phyloP scores from a whole-genome alignment of 1,140 invertebrate species.

The Drosophila sulfurigaster region DNA sequence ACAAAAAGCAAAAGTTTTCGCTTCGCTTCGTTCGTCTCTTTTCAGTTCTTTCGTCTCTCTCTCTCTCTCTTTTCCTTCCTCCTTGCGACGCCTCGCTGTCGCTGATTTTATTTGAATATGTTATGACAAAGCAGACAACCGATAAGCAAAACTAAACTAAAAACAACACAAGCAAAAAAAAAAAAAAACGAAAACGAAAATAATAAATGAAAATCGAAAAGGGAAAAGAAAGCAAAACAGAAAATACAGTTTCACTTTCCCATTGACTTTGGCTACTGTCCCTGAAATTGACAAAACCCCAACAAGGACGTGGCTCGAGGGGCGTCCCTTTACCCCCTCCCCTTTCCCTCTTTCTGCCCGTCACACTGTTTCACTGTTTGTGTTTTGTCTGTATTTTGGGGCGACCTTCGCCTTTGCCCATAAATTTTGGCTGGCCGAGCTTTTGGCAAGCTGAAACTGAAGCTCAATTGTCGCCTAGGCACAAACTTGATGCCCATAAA shows the following conservation, averaged over 20 bases:
- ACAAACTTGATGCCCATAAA: constrained; percentile 46
- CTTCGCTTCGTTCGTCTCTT: neutral
- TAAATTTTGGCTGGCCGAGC: constrained; percentile 54
- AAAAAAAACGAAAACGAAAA: neutral
- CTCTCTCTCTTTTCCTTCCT: neutral
- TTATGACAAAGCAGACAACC: constrained; percentile 74
- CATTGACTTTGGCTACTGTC: constrained; percentile 48
- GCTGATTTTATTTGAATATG: constrained; percentile 53
- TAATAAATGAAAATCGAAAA: constrained; percentile 15
- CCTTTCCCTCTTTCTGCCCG: neutral
- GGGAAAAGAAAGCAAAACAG: constrained; percentile 5
- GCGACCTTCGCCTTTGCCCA: constrained; percentile 72
- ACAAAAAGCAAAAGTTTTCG: constrained; percentile 72
- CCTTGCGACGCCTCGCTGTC: constrained; percentile 30
- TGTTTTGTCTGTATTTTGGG: neutral
- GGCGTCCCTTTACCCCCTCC: neutral
- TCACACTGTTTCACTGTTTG: neutral
- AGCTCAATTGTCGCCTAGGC: constrained; percentile 30
- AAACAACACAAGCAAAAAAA: constrained; percentile 1
- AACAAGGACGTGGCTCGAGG: constrained; percentile 14
- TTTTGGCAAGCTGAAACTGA: constrained; percentile 27
- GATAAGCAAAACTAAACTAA: constrained; percentile 52
- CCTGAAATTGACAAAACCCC: constrained; percentile 53
- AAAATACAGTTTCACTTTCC: constrained; percentile 63
- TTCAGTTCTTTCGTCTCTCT: neutral